These are phyloP conservation scores for Toxonevra muliebris DNA, from an alignment of 2,888 invertebrate species.

Conservation along the genomic window DNA sequence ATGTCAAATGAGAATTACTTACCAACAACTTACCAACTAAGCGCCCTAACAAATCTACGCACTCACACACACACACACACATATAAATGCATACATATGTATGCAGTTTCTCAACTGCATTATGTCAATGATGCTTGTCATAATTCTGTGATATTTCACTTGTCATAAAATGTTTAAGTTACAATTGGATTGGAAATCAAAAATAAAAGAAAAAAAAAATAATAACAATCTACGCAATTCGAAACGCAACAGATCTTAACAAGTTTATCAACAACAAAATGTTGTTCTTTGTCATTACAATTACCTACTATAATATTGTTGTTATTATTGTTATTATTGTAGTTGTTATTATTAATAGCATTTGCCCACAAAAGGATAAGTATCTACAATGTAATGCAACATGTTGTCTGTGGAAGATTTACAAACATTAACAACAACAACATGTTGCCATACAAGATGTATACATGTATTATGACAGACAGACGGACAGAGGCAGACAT, in stretches of 20 bases:
- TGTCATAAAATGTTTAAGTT: slow-evolving; percentile 38
- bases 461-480: no score
- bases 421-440: neutral
- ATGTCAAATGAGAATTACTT: slow-evolving; percentile 22
- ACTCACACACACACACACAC: no score
- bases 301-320: slow-evolving; percentile 5
- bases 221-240: neutral
- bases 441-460: no score
- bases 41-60: no score
- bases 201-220: slow-evolving; percentile 1
- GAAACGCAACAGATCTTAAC: slow-evolving; percentile 15
- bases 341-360: neutral
- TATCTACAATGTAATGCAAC: slow-evolving; percentile 18
- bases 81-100: no score
- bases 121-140: no score
- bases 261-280: slow-evolving; percentile 33
- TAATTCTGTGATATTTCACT: slow-evolving; percentile 32
- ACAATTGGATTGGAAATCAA: slow-evolving; percentile 38
- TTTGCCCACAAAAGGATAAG: slow-evolving; percentile 22
- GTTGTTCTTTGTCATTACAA: slow-evolving; percentile 33
- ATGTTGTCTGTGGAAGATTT: slow-evolving; percentile 19
- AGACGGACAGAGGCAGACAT: no score
- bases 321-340: slow-evolving; percentile 16
- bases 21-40: no score
- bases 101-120: no score